These are phyloP conservation scores for Enteromius fasciolatus DNA, from an alignment of 2,797 vertebrate species.

Conservation along the genomic window DNA sequence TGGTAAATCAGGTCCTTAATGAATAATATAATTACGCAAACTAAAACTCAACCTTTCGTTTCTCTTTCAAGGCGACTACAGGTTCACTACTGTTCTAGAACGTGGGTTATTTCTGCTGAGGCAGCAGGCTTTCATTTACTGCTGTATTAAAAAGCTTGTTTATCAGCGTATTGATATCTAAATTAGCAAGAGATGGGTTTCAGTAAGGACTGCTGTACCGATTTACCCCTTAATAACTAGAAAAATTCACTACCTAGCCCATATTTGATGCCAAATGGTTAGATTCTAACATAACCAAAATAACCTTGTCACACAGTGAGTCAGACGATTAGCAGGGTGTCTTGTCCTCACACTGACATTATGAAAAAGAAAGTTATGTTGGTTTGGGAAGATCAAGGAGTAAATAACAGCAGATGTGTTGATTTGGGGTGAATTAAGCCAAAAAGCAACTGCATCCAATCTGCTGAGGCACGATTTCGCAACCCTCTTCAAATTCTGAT, in stretches of 20 bases:
- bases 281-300: background rate
- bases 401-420: background rate
- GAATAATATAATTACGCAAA: background rate
- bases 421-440: background rate
- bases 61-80: constrained; percentile 13
- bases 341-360: constrained; percentile 3
- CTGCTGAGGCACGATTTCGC: background rate
- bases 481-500: background rate
- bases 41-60: background rate
- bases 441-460: background rate
- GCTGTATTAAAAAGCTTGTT: constrained; percentile 62
- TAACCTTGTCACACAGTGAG: constrained; percentile 24
- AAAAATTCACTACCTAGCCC: background rate
- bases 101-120: constrained; percentile 68
- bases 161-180: constrained; percentile 64
- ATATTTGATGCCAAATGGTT: background rate
- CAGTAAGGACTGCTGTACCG: constrained; percentile 47
- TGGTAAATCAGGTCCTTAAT: background rate
- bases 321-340: constrained; percentile 18
- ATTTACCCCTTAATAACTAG: constrained; percentile 54
- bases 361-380: background rate
- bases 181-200: constrained; percentile 50
- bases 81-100: constrained; percentile 54
- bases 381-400: background rate
- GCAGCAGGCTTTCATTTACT: constrained; percentile 67